phyloP scores from a whole-genome alignment of 2,797 vertebrate genomes.

The Acanthornis magna region DNA sequence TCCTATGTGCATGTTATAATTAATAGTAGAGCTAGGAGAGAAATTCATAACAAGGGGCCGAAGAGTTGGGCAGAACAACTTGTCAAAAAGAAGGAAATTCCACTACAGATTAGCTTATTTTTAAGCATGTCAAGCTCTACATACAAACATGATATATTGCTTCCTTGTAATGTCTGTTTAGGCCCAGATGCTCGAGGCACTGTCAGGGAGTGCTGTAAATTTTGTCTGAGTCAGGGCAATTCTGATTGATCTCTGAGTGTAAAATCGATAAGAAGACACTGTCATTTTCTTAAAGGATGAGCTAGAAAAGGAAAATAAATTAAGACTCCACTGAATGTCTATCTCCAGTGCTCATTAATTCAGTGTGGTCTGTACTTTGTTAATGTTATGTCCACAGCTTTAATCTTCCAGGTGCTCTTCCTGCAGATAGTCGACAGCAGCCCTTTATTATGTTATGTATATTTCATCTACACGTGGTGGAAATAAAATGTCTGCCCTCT shows the following conservation, averaged over 20 bases:
- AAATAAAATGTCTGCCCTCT: constrained; percentile 81
- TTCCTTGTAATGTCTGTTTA: constrained; percentile 85
- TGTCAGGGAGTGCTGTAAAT: constrained; percentile 88
- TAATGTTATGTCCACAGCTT: constrained; percentile 86
- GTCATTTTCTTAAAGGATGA: constrained; percentile 99
- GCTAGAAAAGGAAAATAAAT: constrained; percentile 96
- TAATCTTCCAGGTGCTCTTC: constrained; percentile 88
- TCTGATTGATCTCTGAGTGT: constrained; percentile 99
- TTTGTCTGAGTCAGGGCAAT: constrained; percentile 96
- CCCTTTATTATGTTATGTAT: constrained; percentile 85
- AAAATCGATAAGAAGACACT: constrained; percentile 99
- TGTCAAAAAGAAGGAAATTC: constrained; percentile 87
- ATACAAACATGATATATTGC: constrained; percentile 84
- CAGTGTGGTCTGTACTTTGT: constrained; percentile 89
- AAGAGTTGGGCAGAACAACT: constrained; percentile 83
- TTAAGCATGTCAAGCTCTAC: constrained; percentile 86
- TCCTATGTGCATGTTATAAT: constrained; percentile 80
- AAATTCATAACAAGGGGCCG: constrained; percentile 79
- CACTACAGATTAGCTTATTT: constrained; percentile 95
- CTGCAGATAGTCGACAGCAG: constrained; percentile 77
- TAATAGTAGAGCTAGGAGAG: constrained; percentile 76
- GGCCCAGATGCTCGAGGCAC: constrained; percentile 77
- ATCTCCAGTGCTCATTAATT: constrained; percentile 89
- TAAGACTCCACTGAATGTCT: constrained; percentile 92
- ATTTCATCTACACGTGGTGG: constrained; percentile 82